Base-by-base conservation (phyloP, 2,113 vertebrate species). In the Tetraodon nigroviridis region DNA sequence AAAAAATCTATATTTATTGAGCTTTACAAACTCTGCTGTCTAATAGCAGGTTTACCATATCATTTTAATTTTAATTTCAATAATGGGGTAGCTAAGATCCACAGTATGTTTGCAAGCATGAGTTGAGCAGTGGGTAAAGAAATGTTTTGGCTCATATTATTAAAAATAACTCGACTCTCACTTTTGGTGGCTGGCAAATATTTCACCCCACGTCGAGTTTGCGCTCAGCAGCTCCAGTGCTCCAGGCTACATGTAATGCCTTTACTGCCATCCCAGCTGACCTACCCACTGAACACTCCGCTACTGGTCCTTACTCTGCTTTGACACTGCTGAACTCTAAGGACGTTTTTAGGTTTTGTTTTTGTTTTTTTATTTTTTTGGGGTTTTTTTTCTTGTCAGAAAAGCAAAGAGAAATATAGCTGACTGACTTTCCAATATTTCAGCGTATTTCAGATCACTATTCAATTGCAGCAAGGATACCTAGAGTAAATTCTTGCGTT, bases 161-260 rank as follows among this genome's bases (percentile, higher is more conserved):
- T 17, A 42, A 75, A 61, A 55, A 67, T 21, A 66, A 65, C 58
- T 71, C 71, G 58, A 61, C 73, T 73, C 47, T 61, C 64, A 46
- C 55, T 76, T 66, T 76, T 67, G 58, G 71, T 67, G 61, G 62
- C 67, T 71, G 58, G 50, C 61, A 69, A 56, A 59, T 29, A 67
- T 65, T 70, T 74, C 60, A 67, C 59, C 67, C 29, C 29, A 45
- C 21, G 48, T 49, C 54, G 69, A 63, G 51, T 70, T 64, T 65
- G 51, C 51, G 50, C 51, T 64, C 46, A 65, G 55, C 47, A 64
- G 70, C 44, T 58, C 70, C 50, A 54, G 51, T 54, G 73, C 79
- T 77, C 3, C 5, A 78, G 64, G 75, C 75, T 71, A 58, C 50
- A 55, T 44, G 59, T 61, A 73, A 50, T 5, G 48, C 18, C 70